Evolutionary conservation across 1,140 invertebrate species (phyloP), one percentile per base, ranked within the genome.

Genomic region (Zelostemma sp.): DNA sequence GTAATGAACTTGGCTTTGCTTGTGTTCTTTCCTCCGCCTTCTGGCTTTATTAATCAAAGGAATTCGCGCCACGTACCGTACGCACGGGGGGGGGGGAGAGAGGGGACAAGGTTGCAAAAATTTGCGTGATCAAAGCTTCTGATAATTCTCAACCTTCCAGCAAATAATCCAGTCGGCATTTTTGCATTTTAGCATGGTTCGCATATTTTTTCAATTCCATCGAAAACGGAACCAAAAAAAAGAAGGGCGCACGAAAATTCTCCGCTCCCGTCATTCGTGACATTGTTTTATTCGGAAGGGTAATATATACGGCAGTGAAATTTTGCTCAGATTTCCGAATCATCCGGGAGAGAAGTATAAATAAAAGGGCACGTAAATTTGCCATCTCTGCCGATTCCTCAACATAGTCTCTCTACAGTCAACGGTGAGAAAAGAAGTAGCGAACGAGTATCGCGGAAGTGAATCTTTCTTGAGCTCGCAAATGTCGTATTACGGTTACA

Each of bases 11-110:
- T 46, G 38, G 53, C 17, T 43, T 55, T 54, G 1, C 12, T 16
- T 12, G 14, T 19, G 18, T 12, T 21, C 18, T 19, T 46, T n/a
- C 16, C 51, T 18, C 41, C 40, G 16, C 45, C 18, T 51, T 60
- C 38, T 38, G 33, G 15, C 57, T 67, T 67, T 60, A 56, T 67
- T 67, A 67, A 67, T 67, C 64, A 67, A 67, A 67, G 51, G 51
- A 60, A 60, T 60, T 47, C 51, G 60, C 47, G 5, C 57, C 51
- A 60, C 57, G 51, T 51, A 51, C 50, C 57, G 17, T 50, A 50
- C 57, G 25, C 55, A 59, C 63, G 48, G 16, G 48, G 53, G 48
- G 53, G 38, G 53, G 41, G 25, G 48, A 41, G 19, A 8, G 5
- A 41, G 43, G 47, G 12, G 35, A 6, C 50, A 21, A 38, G 41